Evolutionary conservation across 2,797 vertebrate genomes (phyloP).

Genomic region (Leptatherina wallacei): DNA sequence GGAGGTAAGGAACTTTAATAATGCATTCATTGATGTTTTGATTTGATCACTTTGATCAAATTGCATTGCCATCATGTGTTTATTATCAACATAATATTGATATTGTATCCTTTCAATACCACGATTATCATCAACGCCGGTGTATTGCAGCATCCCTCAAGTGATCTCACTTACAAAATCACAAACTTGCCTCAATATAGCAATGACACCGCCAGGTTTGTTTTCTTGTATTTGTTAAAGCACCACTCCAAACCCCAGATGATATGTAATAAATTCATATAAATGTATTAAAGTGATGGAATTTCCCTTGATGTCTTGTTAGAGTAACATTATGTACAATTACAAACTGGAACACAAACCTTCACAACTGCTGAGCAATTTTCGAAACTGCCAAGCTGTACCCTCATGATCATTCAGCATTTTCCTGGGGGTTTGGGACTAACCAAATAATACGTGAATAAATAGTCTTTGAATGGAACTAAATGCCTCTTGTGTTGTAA

Average conservation of each 20-base stretch:
- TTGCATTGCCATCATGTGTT: no score
- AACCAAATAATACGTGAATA: conserved; percentile 31
- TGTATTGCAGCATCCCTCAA: no score
- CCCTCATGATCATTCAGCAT: conserved; percentile 13
- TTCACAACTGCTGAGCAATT: not conserved
- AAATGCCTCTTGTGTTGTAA: conserved; percentile 21
- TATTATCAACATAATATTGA: no score
- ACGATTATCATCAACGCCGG: no score
- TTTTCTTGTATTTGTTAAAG: not conserved
- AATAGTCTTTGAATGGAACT: conserved; percentile 21
- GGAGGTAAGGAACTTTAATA: no score
- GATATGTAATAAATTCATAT: not conserved
- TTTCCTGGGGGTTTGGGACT: conserved; percentile 16
- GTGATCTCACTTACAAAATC: no score
- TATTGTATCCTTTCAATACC: no score
- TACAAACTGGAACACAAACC: conserved; percentile 8
- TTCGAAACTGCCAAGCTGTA: conserved; percentile 8
- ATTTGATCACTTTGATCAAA: no score
- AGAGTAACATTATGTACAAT: not conserved
- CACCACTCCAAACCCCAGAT: not conserved
- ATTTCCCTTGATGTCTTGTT: not conserved
- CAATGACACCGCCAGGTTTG: not conserved
- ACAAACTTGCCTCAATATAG: no score
- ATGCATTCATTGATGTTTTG: no score
- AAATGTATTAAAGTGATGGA: conserved; percentile 7